Conservation (phyloP, 1,140 invertebrate genomes). For the Calephelis virginiensis region DNA sequence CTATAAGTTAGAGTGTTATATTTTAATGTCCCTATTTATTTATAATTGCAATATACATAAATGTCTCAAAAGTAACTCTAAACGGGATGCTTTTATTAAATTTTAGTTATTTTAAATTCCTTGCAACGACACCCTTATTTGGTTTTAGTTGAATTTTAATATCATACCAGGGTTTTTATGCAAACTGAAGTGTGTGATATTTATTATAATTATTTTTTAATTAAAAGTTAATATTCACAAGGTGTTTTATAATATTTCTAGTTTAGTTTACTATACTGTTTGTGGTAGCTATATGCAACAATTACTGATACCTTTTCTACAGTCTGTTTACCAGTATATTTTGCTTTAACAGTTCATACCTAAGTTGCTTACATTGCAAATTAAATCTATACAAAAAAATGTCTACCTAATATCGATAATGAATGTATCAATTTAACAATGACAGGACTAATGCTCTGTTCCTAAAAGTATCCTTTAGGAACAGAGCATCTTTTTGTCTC, state of each 20-base stretch:
- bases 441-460: too few species aligned
- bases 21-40: conserved; percentile 73
- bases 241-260: conserved; percentile 35
- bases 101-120: conserved; percentile 52
- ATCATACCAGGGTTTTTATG: conserved; percentile 53
- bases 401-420: too few species aligned
- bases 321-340: too few species aligned
- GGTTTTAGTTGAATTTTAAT: conserved; percentile 47
- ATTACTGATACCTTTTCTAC: conserved; percentile 41
- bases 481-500: too few species aligned
- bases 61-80: conserved; percentile 57
- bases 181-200: conserved; percentile 73
- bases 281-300: conserved; percentile 67
- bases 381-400: too few species aligned
- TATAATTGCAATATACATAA: conserved; percentile 57
- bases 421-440: too few species aligned
- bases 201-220: conserved; percentile 46
- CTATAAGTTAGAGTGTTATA: conserved; percentile 77
- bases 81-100: conserved; percentile 46
- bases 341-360: too few species aligned
- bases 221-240: conserved; percentile 15
- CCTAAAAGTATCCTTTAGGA: too few species aligned
- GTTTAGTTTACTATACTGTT: conserved; percentile 36
- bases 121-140: conserved; percentile 44
- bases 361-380: too few species aligned